Evolutionary conservation across 64 coral and sea anemone species (phyloP).

Genomic region (Pachyseris speciosa): DNA sequence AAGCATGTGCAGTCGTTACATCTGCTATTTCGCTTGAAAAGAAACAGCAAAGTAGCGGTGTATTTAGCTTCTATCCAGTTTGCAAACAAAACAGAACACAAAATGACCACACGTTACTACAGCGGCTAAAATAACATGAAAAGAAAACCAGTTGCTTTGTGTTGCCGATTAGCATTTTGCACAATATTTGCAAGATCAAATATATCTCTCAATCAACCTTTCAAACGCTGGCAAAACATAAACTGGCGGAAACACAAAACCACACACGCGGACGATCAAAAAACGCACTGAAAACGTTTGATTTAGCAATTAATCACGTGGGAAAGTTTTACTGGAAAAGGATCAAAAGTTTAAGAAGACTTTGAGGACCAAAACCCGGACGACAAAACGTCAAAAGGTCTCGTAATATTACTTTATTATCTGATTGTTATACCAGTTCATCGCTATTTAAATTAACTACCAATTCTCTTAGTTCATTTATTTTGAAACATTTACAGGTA

Average conservation of each 20-base stretch:
- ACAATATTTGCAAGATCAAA: not conserved
- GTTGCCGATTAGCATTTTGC: not conserved
- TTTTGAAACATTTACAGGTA: no score
- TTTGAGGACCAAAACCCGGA: not conserved
- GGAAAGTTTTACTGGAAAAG: not conserved
- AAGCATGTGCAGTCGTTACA: not conserved
- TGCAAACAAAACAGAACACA: constrained; percentile 11
- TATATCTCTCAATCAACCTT: not conserved
- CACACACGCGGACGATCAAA: not conserved
- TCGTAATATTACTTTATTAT: no score
- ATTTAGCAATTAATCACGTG: not conserved
- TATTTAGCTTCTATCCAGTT: not conserved
- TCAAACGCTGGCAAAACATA: not conserved
- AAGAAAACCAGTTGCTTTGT: not conserved
- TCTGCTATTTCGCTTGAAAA: not conserved
- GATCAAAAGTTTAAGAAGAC: not conserved
- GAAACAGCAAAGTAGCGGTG: not conserved
- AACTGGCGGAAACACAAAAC: not conserved
- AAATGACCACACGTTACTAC: not conserved
- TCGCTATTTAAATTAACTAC: no score
- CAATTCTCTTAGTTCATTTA: no score
- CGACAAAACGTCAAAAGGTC: not conserved
- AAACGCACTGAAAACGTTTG: not conserved
- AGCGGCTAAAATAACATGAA: not conserved
- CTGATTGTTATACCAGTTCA: no score